These are phyloP conservation scores for Catharus fuscescens DNA, from an alignment of 2,113 vertebrate species.

Conservation along the genomic window DNA sequence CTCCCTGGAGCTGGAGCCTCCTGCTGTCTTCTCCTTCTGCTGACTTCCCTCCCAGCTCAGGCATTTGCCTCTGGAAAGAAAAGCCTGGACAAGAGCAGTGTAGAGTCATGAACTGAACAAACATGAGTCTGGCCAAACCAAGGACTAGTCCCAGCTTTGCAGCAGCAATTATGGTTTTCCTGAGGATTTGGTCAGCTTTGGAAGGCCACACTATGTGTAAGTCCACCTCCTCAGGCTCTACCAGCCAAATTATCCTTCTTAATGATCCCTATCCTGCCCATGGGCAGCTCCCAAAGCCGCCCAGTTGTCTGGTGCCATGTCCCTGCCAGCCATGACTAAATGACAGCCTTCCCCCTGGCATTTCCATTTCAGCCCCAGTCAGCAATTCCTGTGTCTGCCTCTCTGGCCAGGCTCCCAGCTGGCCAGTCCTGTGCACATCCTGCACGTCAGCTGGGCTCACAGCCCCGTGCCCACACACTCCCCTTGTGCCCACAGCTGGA, in stretches of 20 bases:
- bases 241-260: not conserved
- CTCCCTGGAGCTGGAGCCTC: not conserved
- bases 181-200: not conserved
- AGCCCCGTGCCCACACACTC: not conserved
- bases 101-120: not conserved
- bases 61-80: not conserved
- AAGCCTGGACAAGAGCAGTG: not conserved
- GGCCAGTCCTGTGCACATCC: not conserved
- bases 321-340: not conserved
- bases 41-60: not conserved
- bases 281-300: not conserved
- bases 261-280: not conserved
- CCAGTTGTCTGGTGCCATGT: not conserved
- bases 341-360: not conserved
- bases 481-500: not conserved
- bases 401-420: not conserved
- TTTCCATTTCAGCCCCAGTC: not conserved
- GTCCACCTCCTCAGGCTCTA: not conserved
- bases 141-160: not conserved
- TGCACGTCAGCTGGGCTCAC: not conserved
- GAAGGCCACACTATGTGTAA: not conserved
- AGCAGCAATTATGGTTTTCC: conserved; percentile 17
- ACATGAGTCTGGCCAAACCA: not conserved
- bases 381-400: not conserved
- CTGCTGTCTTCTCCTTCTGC: not conserved